Base-by-base conservation (phyloP, 2,888 invertebrate species). In the Phytoseiulus persimilis region DNA sequence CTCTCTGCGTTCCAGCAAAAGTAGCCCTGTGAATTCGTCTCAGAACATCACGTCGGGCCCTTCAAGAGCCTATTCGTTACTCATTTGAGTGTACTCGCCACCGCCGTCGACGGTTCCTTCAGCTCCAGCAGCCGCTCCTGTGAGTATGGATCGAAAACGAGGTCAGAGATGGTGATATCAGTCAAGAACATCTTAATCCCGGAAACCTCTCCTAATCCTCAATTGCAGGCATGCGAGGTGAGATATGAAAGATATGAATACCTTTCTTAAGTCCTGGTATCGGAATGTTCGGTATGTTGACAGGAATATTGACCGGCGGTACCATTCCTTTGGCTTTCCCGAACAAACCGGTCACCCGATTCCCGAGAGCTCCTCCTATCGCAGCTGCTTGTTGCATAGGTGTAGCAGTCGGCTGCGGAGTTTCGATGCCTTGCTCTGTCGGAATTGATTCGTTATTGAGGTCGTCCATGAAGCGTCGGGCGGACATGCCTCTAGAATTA, bases 361-460 rank as follows among this genome's bases (percentile, higher is more conserved):
- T 87, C 11, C 87, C 87, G 6, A 87, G 45, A 32, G 87, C 87
- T 11, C 87, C 87, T 6, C 87, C 87, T n/a, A 87, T 87, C 0
- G 87, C 87, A 33, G 87, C 87, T n/a, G 87, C 87, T 23, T 87
- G 87, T 87, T 87, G 87, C 87, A 87, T 87, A 0, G 87, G 87
- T 32, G 87, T 87, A 39, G 87, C 87, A 33, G 87, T 39, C n/a
- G 87, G 87, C 28, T 65, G 65, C 32, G 87, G 39, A 87, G 87
- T 33, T 87, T 87, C 87, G 32, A 45, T 45, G 14, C 87, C 87
- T 39, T 33, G 32, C 39, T 87, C 87, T 87, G 84, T 23, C 6
- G 39, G 31, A 9, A 45, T 32, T n/a, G 33, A 32, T 6, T 6
- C 31, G 33, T 32, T 31, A 83, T 9, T 23, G 83, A 65, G n/a